phyloP scores from a whole-genome alignment of 2,113 vertebrate genomes.

The Archocentrus centrarchus region DNA sequence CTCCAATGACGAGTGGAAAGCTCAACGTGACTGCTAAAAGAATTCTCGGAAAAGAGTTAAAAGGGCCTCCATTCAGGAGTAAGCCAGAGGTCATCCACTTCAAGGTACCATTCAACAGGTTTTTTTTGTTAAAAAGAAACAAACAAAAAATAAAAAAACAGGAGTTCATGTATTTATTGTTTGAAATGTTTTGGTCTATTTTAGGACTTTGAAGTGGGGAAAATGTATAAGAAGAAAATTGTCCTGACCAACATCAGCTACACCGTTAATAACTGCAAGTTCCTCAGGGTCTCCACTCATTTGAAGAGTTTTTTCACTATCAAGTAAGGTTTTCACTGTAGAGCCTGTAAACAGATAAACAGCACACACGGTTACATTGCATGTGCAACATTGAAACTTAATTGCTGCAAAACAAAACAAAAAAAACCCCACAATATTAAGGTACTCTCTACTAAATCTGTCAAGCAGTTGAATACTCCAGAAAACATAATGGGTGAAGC shows the following conservation, averaged over 20 bases:
- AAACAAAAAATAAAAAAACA: too few relatives aligned
- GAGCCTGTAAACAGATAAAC: neutral
- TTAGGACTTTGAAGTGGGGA: conserved; percentile 92
- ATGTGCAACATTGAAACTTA: too few relatives aligned
- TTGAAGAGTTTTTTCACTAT: conserved; percentile 85
- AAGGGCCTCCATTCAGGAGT: conserved; percentile 85
- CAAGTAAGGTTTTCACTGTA: conserved; percentile 78
- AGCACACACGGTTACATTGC: neutral
- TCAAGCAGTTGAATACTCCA: too few relatives aligned
- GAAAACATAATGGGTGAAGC: too few relatives aligned
- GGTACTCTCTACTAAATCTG: too few relatives aligned
- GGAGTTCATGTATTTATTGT: neutral
- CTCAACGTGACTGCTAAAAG: conserved; percentile 68
- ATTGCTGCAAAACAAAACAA: too few relatives aligned
- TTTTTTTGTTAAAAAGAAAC: fast-evolving
- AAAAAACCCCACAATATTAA: too few relatives aligned
- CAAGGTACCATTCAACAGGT: conserved; percentile 80
- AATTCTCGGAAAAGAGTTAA: conserved; percentile 70
- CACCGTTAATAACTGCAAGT: conserved; percentile 84
- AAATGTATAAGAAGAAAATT: conserved; percentile 89
- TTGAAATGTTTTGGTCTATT: conserved; percentile 23
- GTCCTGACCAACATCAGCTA: conserved; percentile 87
- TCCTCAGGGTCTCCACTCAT: conserved; percentile 82
- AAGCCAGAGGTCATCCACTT: conserved; percentile 89
- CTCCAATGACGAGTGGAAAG: conserved; percentile 9